Evolutionary conservation across 53 echinoderm and acorn worm species (phyloP), one percentile per base, ranked within the genome.

Genomic region (Glandiceps talaboti): DNA sequence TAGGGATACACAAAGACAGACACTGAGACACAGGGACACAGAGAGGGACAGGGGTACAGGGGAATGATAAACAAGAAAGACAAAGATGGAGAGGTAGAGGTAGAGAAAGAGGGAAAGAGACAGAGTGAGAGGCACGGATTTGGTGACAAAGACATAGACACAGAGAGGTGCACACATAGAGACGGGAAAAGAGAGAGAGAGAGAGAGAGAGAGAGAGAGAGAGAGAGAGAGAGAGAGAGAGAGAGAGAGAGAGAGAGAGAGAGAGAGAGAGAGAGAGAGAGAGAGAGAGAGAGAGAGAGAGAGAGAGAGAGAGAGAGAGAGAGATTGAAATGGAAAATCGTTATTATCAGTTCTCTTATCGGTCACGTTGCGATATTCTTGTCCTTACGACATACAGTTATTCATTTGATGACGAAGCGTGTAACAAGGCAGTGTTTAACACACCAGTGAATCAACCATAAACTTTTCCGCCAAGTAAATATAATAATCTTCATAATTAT

Each of bases 151-250:
- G 64, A 45, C 64, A 45, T 20, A 45, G 20, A 45, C 64, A 45
- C 6, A 45, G 6, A 12, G 64, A 45, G 20, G 20, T 6, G 20
- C 64, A 45, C 64, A 20, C 6, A 45, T 6, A 45, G 6, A 45
- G 64, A 20, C 20, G 20, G 6, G 20, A 45, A 45, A 45, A 45
- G 64, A n/a, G 6, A 45, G 64, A 45, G 64, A 45, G 64, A 45
- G 64, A 45, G 64, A 45, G 64, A 45, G 64, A 45, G 64, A 45
- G 64, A 45, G 64, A 45, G 64, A 45, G 64, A 45, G 64, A 45
- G 64, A 45, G 64, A 45, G 64, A 45, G 64, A 45, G 64, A 45
- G 64, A 45, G 64, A 45, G 64, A 45, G 64, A 45, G 64, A 45
- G 64, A 45, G 64, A 45, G 64, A 45, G 64, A 45, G 64, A 45